Conservation (phyloP, 2,797 vertebrate genomes). For the Alectoris magna region DNA sequence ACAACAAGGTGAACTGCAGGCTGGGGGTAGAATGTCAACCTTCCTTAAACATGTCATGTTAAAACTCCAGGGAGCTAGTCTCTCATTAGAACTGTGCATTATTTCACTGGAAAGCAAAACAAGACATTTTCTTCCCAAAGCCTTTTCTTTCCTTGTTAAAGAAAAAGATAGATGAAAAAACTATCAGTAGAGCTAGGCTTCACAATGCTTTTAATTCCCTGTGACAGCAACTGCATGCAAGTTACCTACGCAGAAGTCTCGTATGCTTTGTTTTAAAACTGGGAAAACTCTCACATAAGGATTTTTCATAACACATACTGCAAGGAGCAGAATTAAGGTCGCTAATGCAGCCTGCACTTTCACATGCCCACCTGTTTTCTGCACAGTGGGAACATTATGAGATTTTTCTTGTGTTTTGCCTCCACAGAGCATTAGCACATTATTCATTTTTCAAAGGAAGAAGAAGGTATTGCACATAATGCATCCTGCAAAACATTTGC, state of each 20-base stretch:
- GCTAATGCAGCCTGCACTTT: constrained; percentile 20
- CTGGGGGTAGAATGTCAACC: background rate
- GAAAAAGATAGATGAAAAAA: constrained; percentile 41
- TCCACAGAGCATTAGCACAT: background rate
- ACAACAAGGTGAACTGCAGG: constrained; percentile 28
- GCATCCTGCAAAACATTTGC: constrained; percentile 23
- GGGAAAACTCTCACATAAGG: constrained; percentile 11
- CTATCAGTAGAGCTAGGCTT: background rate
- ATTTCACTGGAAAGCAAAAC: background rate
- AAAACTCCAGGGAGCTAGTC: constrained; percentile 26
- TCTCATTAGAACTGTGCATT: constrained; percentile 17
- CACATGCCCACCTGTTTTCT: background rate
- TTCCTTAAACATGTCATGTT: constrained; percentile 23
- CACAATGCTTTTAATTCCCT: constrained; percentile 34
- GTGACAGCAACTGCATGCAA: constrained; percentile 2
- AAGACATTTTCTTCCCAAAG: constrained; percentile 13
- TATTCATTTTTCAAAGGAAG: constrained; percentile 37
- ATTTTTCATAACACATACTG: constrained; percentile 10
- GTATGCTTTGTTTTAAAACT: constrained; percentile 45
- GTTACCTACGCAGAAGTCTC: constrained; percentile 32
- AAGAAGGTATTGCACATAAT: background rate
- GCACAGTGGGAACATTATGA: background rate
- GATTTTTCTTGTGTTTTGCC: constrained; percentile 11
- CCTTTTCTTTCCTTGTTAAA: constrained; percentile 16
- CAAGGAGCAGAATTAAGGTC: constrained; percentile 7